Evolutionary conservation across 1,140 invertebrate species (phyloP).

Genomic region (Hetaerina americana): DNA sequence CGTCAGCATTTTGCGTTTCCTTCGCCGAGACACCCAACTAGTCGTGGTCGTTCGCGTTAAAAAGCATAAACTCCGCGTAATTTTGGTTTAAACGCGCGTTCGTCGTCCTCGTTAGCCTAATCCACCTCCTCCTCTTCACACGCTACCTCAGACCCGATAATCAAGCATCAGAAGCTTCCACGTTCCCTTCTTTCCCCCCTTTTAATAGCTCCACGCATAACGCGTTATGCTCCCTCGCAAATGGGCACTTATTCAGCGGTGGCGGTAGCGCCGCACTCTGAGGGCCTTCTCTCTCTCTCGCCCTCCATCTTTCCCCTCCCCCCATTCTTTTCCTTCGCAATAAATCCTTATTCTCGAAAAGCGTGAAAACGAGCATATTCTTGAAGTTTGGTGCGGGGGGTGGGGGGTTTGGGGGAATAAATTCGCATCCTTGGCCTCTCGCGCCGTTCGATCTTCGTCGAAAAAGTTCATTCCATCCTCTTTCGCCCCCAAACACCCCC

Average conservation of each 20-base stretch:
- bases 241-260: not conserved
- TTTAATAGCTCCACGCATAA: not conserved
- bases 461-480: too few relatives aligned
- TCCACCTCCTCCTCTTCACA: not conserved
- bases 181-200: too few relatives aligned
- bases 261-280: too few relatives aligned
- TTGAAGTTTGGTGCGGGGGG: not conserved
- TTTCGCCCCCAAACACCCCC: too few relatives aligned
- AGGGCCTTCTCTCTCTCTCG: too few relatives aligned
- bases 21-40: too few relatives aligned
- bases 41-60: too few relatives aligned
- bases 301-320: not conserved
- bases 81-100: too few relatives aligned
- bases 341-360: not conserved
- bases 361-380: not conserved
- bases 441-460: not conserved
- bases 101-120: not conserved
- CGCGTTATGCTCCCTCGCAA: not conserved
- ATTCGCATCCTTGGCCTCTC: not conserved
- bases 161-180: too few relatives aligned
- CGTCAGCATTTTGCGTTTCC: too few relatives aligned
- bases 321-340: not conserved
- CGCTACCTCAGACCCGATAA: not conserved
- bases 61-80: too few relatives aligned
- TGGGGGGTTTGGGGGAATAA: too few relatives aligned